A percentile compares a stretch with the other conserved stretches of the same genome.
phyloP scores from a whole-genome alignment of 2,797 vertebrate genomes.

The Synaphobranchus kaupii region DNA sequence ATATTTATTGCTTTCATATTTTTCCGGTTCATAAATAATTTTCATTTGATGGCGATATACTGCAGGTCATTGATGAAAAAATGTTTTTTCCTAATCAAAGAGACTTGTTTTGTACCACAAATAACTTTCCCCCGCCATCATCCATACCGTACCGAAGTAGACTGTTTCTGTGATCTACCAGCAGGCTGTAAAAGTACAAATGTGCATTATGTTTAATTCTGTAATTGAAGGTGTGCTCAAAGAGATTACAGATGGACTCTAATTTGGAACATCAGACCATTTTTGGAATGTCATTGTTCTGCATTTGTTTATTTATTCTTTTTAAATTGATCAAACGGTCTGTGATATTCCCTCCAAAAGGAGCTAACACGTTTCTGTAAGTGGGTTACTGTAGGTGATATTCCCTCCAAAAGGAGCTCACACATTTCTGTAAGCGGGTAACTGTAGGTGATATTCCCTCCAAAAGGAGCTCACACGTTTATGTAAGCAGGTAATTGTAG shows the following conservation, averaged over 20 bases:
- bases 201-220: background rate
- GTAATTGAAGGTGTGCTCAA: constrained; percentile 26
- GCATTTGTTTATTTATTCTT: too few relatives aligned
- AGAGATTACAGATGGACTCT: background rate
- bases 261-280: background rate
- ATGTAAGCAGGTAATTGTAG: too few relatives aligned
- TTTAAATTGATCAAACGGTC: constrained; percentile 43
- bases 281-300: constrained; percentile 38
- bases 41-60: background rate
- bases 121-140: background rate
- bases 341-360: constrained; percentile 42
- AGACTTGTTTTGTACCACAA: background rate
- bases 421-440: too few relatives aligned
- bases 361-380: constrained; percentile 41
- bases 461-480: too few relatives aligned
- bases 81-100: background rate
- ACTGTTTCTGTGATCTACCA: background rate
- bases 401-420: too few relatives aligned
- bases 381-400: constrained; percentile 39
- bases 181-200: background rate
- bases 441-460: too few relatives aligned
- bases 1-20: background rate
- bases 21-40: background rate
- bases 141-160: background rate
- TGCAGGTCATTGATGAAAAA: background rate